These are phyloP conservation scores for Phyllotis vaccarum DNA, from an alignment of 2,797 vertebrate species.

Conservation along the genomic window DNA sequence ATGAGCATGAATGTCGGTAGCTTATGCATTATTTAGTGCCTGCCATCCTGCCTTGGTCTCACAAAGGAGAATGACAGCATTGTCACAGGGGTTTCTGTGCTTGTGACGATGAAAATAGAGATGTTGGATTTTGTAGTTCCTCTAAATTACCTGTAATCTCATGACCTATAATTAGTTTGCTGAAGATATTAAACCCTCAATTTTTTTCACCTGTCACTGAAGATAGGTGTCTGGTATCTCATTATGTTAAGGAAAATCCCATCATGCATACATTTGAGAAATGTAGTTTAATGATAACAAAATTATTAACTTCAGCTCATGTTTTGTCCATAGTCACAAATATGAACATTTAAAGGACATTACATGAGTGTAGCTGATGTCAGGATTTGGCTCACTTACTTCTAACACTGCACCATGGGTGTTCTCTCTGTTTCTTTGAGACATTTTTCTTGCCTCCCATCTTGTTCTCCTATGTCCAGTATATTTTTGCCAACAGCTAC, in stretches of 20 bases:
- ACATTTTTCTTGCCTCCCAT: background rate
- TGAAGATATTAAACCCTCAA: slow-evolving; percentile 20
- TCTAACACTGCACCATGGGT: background rate
- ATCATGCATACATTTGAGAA: slow-evolving; percentile 47
- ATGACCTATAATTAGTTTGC: slow-evolving; percentile 66
- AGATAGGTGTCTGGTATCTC: slow-evolving; percentile 54
- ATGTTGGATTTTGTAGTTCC: slow-evolving; percentile 72
- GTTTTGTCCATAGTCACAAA: slow-evolving; percentile 47
- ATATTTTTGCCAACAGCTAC: background rate
- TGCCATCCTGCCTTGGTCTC: slow-evolving; percentile 54
- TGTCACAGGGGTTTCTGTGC: slow-evolving; percentile 40
- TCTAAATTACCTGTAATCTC: slow-evolving; percentile 66
- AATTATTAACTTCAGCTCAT: slow-evolving; percentile 55
- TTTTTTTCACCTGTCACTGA: slow-evolving; percentile 38
- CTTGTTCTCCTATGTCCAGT: background rate
- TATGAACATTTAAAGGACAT: slow-evolving; percentile 49
- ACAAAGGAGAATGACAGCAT: slow-evolving; percentile 63
- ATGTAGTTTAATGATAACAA: slow-evolving; percentile 45
- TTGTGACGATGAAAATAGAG: slow-evolving; percentile 70
- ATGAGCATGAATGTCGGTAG: slow-evolving; percentile 64
- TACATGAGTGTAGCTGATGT: background rate
- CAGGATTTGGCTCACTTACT: slow-evolving; percentile 46
- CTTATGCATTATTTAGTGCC: slow-evolving; percentile 67
- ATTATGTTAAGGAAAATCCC: slow-evolving; percentile 58
- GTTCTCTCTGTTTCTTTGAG: background rate